Base-by-base conservation (phyloP, 2,888 invertebrate genomes). In the Drosophila histrio region DNA sequence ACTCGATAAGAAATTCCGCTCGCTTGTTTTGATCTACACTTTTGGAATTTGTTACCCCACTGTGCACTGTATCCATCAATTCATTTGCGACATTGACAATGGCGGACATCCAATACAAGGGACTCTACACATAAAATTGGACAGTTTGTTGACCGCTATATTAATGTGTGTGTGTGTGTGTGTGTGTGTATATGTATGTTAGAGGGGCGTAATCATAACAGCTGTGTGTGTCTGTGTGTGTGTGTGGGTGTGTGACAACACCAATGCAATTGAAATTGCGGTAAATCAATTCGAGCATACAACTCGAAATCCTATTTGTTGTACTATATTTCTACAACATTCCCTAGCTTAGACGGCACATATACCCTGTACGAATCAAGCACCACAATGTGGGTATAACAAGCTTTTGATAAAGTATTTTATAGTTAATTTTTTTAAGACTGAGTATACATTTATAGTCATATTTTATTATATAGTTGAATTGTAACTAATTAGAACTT, bases 81-180 rank as follows among this genome's bases (percentile, higher is more conserved):
- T 58, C 78, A 73, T 72, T 77, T 69, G 56, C 66, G 57, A 77
- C 53, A 63, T 56, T 69, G 53, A 53, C 66, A 73, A 62, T 72
- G 70, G 21, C 44, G 52, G 21, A 28, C 63, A 57, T 57, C 36
- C 24, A 50, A 34, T 34, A 32, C 9, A 36, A 6, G 21, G 30
- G 26, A 7, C 47, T 41, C 50, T 72, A 34, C 44, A 43, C 46
- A 58, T 44, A 43, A 46, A 50, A 49, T 66, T 49, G 56, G 44
- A 66, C 60, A 61, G 44, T 28, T 66, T 57, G 80, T 77, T 80
- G 73, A 46, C 58, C 52, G 69, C 59, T 61, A 76, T 79, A 69
- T 67, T 79, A 80, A 79, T 79, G 21, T 38, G 11, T 34, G 9
- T 11, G 11, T 5, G 17, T 17, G 17, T 2, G 3, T 36, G 17